Conservation (phyloP, 2,797 vertebrate species). For the Amblyraja radiata region DNA sequence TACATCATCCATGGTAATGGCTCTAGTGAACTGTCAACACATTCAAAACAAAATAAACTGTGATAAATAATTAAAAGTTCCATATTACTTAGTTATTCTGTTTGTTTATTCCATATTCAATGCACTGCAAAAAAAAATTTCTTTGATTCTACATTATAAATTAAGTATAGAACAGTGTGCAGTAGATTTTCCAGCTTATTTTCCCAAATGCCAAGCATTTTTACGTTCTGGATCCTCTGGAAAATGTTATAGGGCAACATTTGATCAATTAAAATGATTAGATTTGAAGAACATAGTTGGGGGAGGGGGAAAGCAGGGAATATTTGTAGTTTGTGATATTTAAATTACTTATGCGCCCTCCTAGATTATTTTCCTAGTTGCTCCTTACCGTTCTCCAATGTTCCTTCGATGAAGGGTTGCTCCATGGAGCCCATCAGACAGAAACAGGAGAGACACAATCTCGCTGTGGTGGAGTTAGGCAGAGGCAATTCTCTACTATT, state of each 20-base stretch:
- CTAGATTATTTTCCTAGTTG: background rate
- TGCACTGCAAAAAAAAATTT: background rate
- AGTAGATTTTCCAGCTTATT: background rate
- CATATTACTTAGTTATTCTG: background rate
- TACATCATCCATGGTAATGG: background rate
- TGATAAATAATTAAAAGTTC: background rate
- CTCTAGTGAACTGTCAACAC: background rate
- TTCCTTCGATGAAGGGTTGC: background rate
- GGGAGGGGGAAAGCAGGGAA: too few relatives aligned
- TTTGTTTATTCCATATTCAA: background rate
- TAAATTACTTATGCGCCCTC: background rate
- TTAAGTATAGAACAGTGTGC: background rate
- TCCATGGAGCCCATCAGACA: background rate
- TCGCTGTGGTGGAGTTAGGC: background rate
- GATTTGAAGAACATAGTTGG: background rate
- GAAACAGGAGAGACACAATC: background rate
- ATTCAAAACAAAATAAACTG: background rate
- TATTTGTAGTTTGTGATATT: background rate
- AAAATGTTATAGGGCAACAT: background rate
- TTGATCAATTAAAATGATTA: constrained; percentile 9
- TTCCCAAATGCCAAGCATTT: background rate
- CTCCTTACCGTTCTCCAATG: background rate
- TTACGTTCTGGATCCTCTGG: background rate
- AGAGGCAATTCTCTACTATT: background rate
- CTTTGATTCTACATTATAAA: background rate